Percentiles rank a stretch among this genome's conserved stretches.
phyloP scores from a whole-genome alignment of 2,888 invertebrate genomes.

The Yponomeuta sedellus region DNA sequence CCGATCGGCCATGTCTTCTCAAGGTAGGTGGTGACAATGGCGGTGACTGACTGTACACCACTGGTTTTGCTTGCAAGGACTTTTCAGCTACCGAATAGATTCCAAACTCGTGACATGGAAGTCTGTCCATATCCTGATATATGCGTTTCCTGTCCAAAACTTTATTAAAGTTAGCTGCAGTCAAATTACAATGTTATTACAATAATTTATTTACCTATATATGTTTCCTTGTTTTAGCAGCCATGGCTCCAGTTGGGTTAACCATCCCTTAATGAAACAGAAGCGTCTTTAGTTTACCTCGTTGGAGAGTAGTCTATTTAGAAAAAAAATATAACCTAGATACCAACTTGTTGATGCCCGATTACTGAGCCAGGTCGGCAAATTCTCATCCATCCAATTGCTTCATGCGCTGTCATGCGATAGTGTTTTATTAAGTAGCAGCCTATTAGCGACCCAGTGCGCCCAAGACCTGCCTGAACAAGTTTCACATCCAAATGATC shows the following conservation, averaged over 20 bases:
- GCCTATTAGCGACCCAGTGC: slow-evolving; percentile 92
- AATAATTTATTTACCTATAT: slow-evolving; percentile 61
- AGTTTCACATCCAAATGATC: slow-evolving; percentile 5
- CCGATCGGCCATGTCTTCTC: slow-evolving; percentile 33
- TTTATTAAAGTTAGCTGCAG: slow-evolving; percentile 14
- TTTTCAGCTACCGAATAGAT: slow-evolving; percentile 58
- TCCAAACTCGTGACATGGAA: slow-evolving; percentile 57
- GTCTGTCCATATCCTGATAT: slow-evolving; percentile 46
- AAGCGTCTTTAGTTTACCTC: background rate
- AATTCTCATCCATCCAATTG: slow-evolving; percentile 92
- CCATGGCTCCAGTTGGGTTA: slow-evolving; percentile 61
- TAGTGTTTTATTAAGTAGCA: slow-evolving; percentile 92
- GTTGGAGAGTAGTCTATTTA: background rate
- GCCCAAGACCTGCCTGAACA: slow-evolving; percentile 89
- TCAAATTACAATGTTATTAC: slow-evolving; percentile 15
- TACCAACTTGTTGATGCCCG: slow-evolving; percentile 84
- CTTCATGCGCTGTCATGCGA: slow-evolving; percentile 86
- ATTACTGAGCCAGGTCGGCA: slow-evolving; percentile 93
- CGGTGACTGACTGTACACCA: slow-evolving; percentile 40
- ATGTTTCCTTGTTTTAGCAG: slow-evolving; percentile 73
- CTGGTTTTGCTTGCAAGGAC: slow-evolving; percentile 33
- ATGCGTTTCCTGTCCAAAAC: slow-evolving; percentile 48
- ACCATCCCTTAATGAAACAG: slow-evolving; percentile 45
- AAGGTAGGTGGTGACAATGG: slow-evolving; percentile 37
- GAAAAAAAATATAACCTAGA: background rate